Conservation (phyloP, 2,113 vertebrate species). For the Piliocolobus tephrosceles region DNA sequence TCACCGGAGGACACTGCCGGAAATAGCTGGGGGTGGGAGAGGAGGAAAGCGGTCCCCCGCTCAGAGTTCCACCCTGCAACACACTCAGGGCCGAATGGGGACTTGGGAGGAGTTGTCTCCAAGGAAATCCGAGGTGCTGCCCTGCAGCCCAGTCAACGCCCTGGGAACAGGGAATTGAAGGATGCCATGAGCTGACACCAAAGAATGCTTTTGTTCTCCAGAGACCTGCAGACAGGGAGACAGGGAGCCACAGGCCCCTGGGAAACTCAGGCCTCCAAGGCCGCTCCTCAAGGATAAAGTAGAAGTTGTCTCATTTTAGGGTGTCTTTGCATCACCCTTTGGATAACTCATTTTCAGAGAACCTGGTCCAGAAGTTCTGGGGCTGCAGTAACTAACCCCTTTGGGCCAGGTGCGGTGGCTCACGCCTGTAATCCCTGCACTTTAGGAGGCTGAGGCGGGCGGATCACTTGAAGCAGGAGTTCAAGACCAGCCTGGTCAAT, state of each 20-base stretch:
- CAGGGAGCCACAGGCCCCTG: neutral
- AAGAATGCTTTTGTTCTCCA: neutral
- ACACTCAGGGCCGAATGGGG: neutral
- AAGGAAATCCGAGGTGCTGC: neutral
- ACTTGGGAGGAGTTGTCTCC: neutral
- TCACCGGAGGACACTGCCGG: slow-evolving; percentile 82
- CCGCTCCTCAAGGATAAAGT: neutral
- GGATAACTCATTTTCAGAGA: neutral
- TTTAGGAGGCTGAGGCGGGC: no score
- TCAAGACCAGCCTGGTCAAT: no score
- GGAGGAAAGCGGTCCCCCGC: rapidly evolving
- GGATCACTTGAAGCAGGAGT: no score
- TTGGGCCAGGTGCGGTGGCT: neutral
- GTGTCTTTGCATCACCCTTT: neutral
- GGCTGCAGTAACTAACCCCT: neutral
- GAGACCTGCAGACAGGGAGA: neutral
- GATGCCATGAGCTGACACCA: neutral
- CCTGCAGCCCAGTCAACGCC: neutral
- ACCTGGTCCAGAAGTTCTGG: neutral
- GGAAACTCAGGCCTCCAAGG: neutral
- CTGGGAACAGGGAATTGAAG: neutral
- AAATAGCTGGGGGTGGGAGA: slow-evolving; percentile 86
- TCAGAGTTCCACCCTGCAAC: neutral
- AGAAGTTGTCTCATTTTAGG: neutral
- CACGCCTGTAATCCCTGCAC: no score